phyloP scores from a whole-genome alignment of 2,888 invertebrate species.

The Eudemis profundana region DNA sequence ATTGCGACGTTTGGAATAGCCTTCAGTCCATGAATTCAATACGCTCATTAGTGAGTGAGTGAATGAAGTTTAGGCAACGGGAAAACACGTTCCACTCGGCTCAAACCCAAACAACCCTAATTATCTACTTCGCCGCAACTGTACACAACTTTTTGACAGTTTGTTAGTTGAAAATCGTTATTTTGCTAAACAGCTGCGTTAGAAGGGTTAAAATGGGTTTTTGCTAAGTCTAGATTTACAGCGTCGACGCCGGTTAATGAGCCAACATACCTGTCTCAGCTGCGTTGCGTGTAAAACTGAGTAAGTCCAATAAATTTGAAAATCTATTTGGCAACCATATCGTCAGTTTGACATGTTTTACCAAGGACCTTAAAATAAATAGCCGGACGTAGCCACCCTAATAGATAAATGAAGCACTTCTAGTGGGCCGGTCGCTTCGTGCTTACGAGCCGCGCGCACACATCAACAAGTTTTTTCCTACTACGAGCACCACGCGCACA shows the following conservation, averaged over 20 bases:
- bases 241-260: background rate
- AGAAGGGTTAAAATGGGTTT: background rate
- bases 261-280: background rate
- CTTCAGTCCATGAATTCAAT: background rate
- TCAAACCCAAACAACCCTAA: constrained; percentile 25
- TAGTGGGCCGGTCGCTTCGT: too few relatives aligned
- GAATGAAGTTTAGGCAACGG: background rate
- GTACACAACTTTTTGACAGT: constrained; percentile 17
- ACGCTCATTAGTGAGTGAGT: background rate
- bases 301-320: background rate
- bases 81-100: background rate
- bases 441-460: too few relatives aligned
- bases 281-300: background rate
- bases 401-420: too few relatives aligned
- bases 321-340: too few relatives aligned
- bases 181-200: constrained; percentile 10
- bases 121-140: constrained; percentile 12
- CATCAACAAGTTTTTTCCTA: too few relatives aligned
- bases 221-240: background rate
- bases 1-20: too few relatives aligned
- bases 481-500: too few relatives aligned
- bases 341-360: too few relatives aligned
- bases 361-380: too few relatives aligned
- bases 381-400: too few relatives aligned
- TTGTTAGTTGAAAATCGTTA: constrained; percentile 5